Evolutionary conservation across 1,140 invertebrate species (phyloP), one percentile per base, ranked within the genome.

Genomic region (Diploscapter pachys): DNA sequence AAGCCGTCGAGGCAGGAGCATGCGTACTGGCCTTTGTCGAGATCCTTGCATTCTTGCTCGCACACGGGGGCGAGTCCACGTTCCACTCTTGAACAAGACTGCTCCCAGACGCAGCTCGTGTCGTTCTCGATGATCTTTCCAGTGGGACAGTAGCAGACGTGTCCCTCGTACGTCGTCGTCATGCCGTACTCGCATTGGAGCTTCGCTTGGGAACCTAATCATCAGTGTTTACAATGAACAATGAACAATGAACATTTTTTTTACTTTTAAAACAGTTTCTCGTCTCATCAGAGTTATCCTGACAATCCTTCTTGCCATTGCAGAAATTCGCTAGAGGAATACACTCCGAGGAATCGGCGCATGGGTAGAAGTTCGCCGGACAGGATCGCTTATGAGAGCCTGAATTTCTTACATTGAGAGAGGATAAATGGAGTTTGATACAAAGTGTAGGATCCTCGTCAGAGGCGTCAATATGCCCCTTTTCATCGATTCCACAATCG

Each of bases 161-260:
- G 52, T 61, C 68, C 68, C 59, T 70, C 68, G 13, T 61, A 61
- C 5, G 68, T 70, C 56, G 63, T 70, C 52, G 68, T 59, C 53
- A 59, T 59, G 51, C 68, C 68, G 13, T 70, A 70, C 13, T 70
- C 68, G 31, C 68, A 70, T 8, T 61, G 51, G 11, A 61, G 50
- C 5, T 56, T 59, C 31, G 68, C 53, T 50, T 55, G 51, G 13
- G 31, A 51, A 51, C 62, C 56, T 61, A 31, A 31, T 31, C 31
- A 31, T 31, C 31, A 31, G 31, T 31, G 31, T 70, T 51, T 59
- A 70, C 68, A 51, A 52, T 56, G 55, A 56, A 70, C 55, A 51
- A 52, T 56, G 55, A 56, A 70, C 55, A 31, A 31, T 31, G 31
- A 31, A 31, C 31, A 31, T 31, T 31, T 31, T 31, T 31, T 31